Conservation (phyloP, 2,797 vertebrate genomes). For the Neopelma chrysocephalum region DNA sequence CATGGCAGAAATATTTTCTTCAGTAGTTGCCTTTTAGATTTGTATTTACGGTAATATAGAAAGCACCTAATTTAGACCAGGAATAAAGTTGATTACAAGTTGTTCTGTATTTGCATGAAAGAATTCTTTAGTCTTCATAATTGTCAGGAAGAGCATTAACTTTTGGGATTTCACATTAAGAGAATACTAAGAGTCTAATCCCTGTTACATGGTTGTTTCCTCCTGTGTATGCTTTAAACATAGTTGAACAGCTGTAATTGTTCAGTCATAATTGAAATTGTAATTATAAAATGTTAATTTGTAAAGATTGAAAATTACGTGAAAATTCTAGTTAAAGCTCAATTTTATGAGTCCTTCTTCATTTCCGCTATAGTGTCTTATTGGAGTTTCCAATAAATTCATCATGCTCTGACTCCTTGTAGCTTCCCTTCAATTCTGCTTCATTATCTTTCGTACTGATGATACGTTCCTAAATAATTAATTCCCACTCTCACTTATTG, state of each 20-base stretch:
- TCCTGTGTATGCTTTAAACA: not conserved
- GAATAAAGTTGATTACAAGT: not conserved
- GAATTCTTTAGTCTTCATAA: not conserved
- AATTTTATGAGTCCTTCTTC: not conserved
- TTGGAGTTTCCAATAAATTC: not conserved
- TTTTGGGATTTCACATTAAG: not conserved
- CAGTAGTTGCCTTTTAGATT: not conserved
- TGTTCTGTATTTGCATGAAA: not conserved
- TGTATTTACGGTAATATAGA: not conserved
- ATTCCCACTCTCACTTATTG: not conserved
- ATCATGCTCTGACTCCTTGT: not conserved
- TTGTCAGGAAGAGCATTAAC: not conserved
- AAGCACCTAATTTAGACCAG: not conserved
- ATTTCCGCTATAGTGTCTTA: not conserved
- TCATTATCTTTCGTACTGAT: not conserved
- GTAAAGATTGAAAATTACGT: not conserved
- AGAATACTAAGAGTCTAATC: not conserved
- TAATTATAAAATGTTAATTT: not conserved
- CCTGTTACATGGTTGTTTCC: not conserved
- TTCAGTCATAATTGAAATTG: not conserved
- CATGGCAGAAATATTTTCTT: not conserved
- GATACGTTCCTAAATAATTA: not conserved
- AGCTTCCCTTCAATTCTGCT: not conserved
- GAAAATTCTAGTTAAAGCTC: not conserved
- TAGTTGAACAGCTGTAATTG: not conserved